phyloP scores from a whole-genome alignment of 2,113 vertebrate genomes.

The Rhinolophus ferrumequinum region DNA sequence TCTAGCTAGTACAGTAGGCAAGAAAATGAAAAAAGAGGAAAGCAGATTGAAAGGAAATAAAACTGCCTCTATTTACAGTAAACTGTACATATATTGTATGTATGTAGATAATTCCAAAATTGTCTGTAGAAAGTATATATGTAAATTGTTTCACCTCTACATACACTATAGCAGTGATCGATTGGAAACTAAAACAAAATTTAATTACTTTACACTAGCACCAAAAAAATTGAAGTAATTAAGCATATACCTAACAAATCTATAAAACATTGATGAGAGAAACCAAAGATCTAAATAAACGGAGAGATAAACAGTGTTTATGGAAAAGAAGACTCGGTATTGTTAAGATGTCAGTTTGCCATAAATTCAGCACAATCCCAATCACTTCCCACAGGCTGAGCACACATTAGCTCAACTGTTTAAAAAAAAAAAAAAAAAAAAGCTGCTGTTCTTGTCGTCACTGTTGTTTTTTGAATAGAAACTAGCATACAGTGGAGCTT shows the following conservation, averaged over 20 bases:
- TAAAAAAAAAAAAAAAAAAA: background rate
- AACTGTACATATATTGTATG: background rate
- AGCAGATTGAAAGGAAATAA: conserved; percentile 27
- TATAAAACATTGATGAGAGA: background rate
- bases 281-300: background rate
- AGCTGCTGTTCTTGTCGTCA: background rate
- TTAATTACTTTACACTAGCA: background rate
- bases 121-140: background rate
- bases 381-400: background rate
- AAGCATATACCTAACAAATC: background rate
- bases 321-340: background rate
- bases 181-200: background rate
- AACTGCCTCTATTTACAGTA: background rate
- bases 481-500: background rate
- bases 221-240: background rate
- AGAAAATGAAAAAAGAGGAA: conserved; percentile 29
- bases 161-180: background rate
- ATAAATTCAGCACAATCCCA: background rate
- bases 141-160: background rate
- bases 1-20: background rate
- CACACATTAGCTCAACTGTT: background rate
- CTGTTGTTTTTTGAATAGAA: background rate
- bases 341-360: background rate
- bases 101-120: background rate
- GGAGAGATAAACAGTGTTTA: background rate